Percentiles rank a stretch among this genome's conserved stretches.
phyloP scores from a whole-genome alignment of 2,888 invertebrate genomes.

The Caenorhabditis sp. region DNA sequence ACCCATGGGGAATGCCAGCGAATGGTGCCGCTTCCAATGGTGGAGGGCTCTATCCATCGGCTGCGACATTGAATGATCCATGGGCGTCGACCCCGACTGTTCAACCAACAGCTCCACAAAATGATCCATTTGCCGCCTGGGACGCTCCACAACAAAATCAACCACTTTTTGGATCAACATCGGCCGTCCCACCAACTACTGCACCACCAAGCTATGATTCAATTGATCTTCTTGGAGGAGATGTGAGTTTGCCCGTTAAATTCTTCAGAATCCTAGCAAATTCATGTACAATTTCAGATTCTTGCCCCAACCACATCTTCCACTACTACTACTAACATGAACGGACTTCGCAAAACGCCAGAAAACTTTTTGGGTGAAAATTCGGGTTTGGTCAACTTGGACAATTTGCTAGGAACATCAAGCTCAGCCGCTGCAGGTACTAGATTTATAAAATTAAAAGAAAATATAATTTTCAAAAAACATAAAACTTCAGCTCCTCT shows the following conservation, averaged over 20 bases:
- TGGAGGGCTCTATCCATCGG: not conserved
- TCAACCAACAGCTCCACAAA: not conserved
- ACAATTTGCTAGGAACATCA: conserved; percentile 83
- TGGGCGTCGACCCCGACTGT: conserved; percentile 62
- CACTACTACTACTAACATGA: not conserved
- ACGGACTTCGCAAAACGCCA: conserved; percentile 80
- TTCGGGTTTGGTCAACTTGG: conserved; percentile 93
- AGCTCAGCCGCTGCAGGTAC: not conserved
- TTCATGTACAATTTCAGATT: too few species aligned
- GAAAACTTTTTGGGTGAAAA: conserved; percentile 96
- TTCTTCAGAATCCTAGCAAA: too few species aligned
- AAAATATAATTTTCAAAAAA: not conserved
- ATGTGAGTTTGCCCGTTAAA: conserved; percentile 32
- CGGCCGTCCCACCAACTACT: conserved; percentile 11
- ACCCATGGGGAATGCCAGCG: conserved; percentile 46
- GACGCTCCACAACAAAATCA: conserved; percentile 56
- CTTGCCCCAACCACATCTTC: conserved; percentile 30
- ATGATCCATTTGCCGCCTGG: conserved; percentile 60
- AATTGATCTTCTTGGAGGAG: conserved; percentile 27
- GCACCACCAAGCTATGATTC: conserved; percentile 7
- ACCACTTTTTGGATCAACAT: conserved; percentile 64
- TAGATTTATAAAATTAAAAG: not conserved
- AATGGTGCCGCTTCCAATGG: not conserved
- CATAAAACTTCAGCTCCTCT: conserved; percentile 2
- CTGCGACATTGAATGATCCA: conserved; percentile 68